Evolutionary conservation across 2,797 vertebrate species (phyloP).

Genomic region (Xenops minutus): DNA sequence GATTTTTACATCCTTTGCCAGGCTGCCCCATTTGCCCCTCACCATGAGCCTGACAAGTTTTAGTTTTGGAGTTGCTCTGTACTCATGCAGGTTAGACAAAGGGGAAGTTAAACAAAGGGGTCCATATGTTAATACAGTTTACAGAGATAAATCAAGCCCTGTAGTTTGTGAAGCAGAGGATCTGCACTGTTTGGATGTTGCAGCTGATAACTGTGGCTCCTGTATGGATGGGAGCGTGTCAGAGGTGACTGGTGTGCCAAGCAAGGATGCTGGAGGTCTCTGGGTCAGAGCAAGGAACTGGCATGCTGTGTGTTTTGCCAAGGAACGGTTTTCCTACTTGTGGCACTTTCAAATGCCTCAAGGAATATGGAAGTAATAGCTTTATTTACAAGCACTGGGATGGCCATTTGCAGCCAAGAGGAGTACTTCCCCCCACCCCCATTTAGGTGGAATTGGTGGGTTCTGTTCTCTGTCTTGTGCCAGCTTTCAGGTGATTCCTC

Average conservation of each 20-base stretch:
- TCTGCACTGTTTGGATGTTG: not conserved
- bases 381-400: not conserved
- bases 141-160: not conserved
- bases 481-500: not conserved
- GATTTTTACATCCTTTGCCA: not conserved
- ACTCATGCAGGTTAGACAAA: not conserved
- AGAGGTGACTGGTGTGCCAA: rapidly evolving
- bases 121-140: not conserved
- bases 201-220: not conserved
- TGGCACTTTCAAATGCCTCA: not conserved
- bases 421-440: not conserved
- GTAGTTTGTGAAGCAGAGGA: not conserved
- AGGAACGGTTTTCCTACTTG: not conserved
- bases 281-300: not conserved
- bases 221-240: not conserved
- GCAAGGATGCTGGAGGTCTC: not conserved
- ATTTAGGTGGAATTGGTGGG: not conserved
- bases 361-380: not conserved
- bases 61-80: not conserved
- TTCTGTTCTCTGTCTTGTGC: not conserved
- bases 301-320: not conserved
- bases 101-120: not conserved
- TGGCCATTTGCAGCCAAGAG: not conserved
- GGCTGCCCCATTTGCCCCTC: not conserved
- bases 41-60: not conserved